Conservation (phyloP, 2,888 invertebrate species). For the Horisme vitalbata region DNA sequence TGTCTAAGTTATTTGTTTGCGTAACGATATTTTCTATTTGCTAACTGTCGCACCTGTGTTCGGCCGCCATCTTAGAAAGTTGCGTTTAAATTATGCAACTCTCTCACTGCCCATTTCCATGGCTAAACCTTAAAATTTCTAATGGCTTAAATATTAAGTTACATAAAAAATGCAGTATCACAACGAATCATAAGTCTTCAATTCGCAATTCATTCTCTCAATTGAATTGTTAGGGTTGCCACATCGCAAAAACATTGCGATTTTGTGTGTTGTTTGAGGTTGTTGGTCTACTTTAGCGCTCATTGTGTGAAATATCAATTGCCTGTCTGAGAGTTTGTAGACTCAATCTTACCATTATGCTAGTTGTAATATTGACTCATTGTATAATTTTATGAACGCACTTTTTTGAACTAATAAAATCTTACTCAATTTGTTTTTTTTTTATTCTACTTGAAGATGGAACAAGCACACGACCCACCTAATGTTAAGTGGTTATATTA, state of each 20-base stretch:
- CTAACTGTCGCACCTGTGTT: conserved; percentile 40
- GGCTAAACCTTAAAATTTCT: conserved; percentile 48
- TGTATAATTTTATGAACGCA: too few species aligned
- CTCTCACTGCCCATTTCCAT: conserved; percentile 33
- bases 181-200: conserved; percentile 31
- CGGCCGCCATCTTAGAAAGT: conserved; percentile 46
- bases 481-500: too few species aligned
- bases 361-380: too few species aligned
- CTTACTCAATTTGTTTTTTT: too few species aligned
- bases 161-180: conserved; percentile 44
- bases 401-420: too few species aligned
- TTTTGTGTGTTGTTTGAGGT: too few species aligned
- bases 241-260: not conserved
- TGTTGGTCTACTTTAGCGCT: too few species aligned
- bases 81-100: conserved; percentile 44
- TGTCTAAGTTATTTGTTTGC: conserved; percentile 37
- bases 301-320: too few species aligned
- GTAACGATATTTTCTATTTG: conserved; percentile 39
- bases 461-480: too few species aligned
- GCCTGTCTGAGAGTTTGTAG: too few species aligned
- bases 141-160: conserved; percentile 47
- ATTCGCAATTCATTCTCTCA: conserved; percentile 15
- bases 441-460: too few species aligned
- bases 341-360: too few species aligned
- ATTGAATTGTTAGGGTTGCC: conserved; percentile 18